phyloP scores from a whole-genome alignment of 2,888 invertebrate genomes.

The Eristalinus sepulchralis region DNA sequence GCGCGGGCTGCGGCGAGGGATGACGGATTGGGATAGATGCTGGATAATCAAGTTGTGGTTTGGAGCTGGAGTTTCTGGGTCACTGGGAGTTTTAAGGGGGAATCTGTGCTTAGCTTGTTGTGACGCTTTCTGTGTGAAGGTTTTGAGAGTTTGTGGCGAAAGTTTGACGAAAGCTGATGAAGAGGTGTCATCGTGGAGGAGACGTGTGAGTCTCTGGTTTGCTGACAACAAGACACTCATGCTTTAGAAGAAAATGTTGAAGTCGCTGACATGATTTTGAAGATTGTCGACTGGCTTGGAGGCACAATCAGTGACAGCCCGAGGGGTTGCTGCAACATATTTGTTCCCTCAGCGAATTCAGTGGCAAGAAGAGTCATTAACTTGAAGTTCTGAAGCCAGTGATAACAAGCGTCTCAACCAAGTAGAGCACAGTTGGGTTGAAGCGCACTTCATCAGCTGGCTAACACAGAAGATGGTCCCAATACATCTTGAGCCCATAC shows the following conservation, averaged over 20 bases:
- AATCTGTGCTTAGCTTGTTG: neutral
- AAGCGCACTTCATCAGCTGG: too few relatives aligned
- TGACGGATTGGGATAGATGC: constrained; percentile 58
- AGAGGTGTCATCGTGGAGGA: neutral
- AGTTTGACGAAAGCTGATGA: neutral
- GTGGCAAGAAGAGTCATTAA: too few relatives aligned
- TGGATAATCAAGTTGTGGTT: constrained; percentile 34
- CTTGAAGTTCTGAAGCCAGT: too few relatives aligned
- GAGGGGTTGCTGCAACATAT: too few relatives aligned
- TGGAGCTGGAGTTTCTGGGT: constrained; percentile 40
- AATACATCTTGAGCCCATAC: too few relatives aligned
- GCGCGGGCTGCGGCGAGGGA: constrained; percentile 1
- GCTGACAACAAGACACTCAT: neutral
- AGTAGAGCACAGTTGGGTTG: too few relatives aligned
- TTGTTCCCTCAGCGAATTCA: too few relatives aligned
- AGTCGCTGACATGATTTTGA: neutral
- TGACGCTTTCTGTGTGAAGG: neutral
- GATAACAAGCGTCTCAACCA: too few relatives aligned
- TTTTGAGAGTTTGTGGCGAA: neutral
- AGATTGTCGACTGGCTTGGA: neutral
- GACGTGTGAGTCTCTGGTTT: neutral
- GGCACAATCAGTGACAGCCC: too few relatives aligned
- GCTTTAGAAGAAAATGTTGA: neutral
- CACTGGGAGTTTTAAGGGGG: constrained; percentile 15
- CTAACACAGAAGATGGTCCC: too few relatives aligned